phyloP scores from a whole-genome alignment of 2,797 vertebrate genomes.

The Danio jaintianensis region DNA sequence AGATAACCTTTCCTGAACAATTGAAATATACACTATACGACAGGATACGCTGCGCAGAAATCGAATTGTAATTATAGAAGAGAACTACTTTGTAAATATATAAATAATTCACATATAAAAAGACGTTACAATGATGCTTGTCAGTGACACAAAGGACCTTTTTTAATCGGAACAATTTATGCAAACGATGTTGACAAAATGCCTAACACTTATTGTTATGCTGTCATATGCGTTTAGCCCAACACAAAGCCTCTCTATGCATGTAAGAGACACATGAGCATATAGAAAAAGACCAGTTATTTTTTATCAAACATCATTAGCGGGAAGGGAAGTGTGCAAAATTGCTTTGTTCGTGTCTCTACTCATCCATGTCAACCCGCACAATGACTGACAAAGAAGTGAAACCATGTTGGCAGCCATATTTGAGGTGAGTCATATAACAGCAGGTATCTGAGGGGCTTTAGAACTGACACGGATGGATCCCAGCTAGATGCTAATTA shows the following conservation, averaged over 20 bases:
- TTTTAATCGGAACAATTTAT: slow-evolving; percentile 26
- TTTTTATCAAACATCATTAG: slow-evolving; percentile 34
- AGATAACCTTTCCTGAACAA: slow-evolving; percentile 19
- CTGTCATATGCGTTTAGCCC: slow-evolving; percentile 35
- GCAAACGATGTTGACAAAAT: slow-evolving; percentile 40
- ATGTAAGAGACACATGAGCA: slow-evolving; percentile 13
- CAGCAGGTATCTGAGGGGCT: slow-evolving; percentile 51
- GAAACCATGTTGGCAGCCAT: slow-evolving; percentile 62
- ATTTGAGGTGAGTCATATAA: slow-evolving; percentile 60
- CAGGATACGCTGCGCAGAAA: not conserved
- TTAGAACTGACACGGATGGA: slow-evolving; percentile 38
- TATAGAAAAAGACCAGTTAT: slow-evolving; percentile 2
- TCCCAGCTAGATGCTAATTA: slow-evolving; percentile 55
- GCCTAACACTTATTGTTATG: slow-evolving; percentile 1
- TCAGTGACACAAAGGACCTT: slow-evolving; percentile 22
- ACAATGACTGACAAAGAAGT: slow-evolving; percentile 61
- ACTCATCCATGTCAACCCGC: slow-evolving; percentile 66
- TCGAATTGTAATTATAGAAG: not conserved
- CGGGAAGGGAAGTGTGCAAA: slow-evolving; percentile 25
- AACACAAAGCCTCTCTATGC: slow-evolving; percentile 35
- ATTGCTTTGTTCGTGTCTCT: slow-evolving; percentile 41
- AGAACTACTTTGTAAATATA: slow-evolving; percentile 13
- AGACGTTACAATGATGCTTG: not conserved
- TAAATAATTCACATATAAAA: slow-evolving; percentile 20
- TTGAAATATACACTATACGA: slow-evolving; percentile 16